A percentile compares a stretch with the other conserved stretches of the same genome.
These are phyloP conservation scores for Bovichtus diacanthus DNA, from an alignment of 2,797 vertebrate species.

Conservation along the genomic window DNA sequence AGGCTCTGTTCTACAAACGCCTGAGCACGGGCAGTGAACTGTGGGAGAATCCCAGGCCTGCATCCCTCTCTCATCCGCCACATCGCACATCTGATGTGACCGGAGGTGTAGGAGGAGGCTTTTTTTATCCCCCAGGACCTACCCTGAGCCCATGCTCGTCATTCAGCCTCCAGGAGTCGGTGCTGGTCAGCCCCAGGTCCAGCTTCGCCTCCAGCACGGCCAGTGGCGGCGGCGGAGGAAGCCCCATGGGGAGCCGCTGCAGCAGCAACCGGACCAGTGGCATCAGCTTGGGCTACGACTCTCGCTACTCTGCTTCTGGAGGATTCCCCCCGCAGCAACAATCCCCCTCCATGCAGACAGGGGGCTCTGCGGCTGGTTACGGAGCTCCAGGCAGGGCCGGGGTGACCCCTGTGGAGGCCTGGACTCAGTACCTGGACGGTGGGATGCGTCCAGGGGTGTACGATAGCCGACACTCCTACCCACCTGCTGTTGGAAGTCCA, in stretches of 20 bases:
- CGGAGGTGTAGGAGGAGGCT: slow-evolving; percentile 66
- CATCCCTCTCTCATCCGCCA: slow-evolving; percentile 83
- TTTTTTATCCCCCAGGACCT: slow-evolving; percentile 81
- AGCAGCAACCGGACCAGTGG: slow-evolving; percentile 93
- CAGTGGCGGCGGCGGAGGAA: slow-evolving; percentile 86
- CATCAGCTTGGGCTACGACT: slow-evolving; percentile 92
- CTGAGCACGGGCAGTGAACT: slow-evolving; percentile 84
- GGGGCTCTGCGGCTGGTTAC: slow-evolving; percentile 61
- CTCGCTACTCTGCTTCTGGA: slow-evolving; percentile 80
- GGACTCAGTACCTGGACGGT: slow-evolving; percentile 83
- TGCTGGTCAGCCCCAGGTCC: slow-evolving; percentile 88
- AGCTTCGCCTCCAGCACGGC: slow-evolving; percentile 92
- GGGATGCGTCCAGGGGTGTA: slow-evolving; percentile 73
- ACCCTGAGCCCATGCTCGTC: slow-evolving; percentile 87
- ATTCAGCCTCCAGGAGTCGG: slow-evolving; percentile 88
- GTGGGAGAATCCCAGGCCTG: slow-evolving; percentile 82
- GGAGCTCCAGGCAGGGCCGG: slow-evolving; percentile 61
- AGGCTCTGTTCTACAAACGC: slow-evolving; percentile 87
- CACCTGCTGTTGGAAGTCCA: slow-evolving; percentile 87
- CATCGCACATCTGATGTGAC: slow-evolving; percentile 76
- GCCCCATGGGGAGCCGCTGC: slow-evolving; percentile 88
- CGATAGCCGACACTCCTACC: slow-evolving; percentile 90
- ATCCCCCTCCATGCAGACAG: slow-evolving; percentile 69
- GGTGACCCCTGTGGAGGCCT: slow-evolving; percentile 79
- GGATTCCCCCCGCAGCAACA: slow-evolving; percentile 80